Percentiles rank a stretch among this genome's conserved stretches.
Evolutionary conservation across 2,797 vertebrate species (phyloP).

Genomic region (Staurois parvus): DNA sequence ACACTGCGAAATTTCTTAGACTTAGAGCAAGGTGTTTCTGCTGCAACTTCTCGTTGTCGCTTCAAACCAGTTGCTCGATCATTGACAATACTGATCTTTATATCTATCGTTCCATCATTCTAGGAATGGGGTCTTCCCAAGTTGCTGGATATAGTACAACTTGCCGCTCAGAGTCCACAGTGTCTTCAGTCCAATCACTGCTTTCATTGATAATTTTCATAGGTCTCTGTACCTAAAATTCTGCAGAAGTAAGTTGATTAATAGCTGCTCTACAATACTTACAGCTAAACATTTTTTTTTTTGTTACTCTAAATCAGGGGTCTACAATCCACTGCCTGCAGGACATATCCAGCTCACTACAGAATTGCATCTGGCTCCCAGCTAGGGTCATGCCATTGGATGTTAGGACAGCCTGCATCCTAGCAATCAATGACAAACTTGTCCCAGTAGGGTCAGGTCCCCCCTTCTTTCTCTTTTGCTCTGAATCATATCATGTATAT

Average conservation of each 20-base stretch:
- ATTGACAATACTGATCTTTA: conserved; percentile 51
- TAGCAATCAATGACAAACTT: too few species aligned
- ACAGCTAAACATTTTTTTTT: not conserved
- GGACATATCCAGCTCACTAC: too few species aligned
- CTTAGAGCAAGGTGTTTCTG: conserved; percentile 47
- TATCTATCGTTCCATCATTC: not conserved
- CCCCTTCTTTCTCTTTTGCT: too few species aligned
- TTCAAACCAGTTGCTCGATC: conserved; percentile 52
- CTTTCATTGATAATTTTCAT: conserved; percentile 22
- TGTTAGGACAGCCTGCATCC: too few species aligned
- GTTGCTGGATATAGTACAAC: not conserved
- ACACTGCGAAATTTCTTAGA: conserved; percentile 56
- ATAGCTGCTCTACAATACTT: not conserved
- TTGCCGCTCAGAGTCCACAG: not conserved
- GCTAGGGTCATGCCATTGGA: too few species aligned
- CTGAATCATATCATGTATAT: too few species aligned
- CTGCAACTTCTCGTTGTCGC: conserved; percentile 25
- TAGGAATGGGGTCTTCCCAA: not conserved
- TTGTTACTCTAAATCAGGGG: not conserved
- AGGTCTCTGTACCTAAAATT: not conserved
- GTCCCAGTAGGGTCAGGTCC: too few species aligned
- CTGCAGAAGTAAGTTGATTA: conserved; percentile 17
- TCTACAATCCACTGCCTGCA: too few species aligned
- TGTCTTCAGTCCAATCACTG: not conserved
- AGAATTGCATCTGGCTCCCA: too few species aligned